Evolutionary conservation across 37 sponge, comb jelly and placozoan genomes (phyloP).

Genomic region (Geodia barretti): DNA sequence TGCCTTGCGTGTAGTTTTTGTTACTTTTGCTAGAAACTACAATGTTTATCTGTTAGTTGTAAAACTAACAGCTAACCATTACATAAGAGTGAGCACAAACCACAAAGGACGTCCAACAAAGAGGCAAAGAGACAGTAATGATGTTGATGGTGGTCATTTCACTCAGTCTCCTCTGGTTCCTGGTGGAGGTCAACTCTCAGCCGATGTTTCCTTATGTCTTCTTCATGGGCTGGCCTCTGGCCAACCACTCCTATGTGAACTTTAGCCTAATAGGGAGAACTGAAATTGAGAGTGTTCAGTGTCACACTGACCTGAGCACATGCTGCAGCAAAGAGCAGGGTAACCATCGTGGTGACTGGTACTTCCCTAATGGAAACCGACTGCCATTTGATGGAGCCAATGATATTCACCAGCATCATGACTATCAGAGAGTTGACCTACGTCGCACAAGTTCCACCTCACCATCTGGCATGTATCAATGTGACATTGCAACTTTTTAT

Average conservation of each 20-base stretch:
- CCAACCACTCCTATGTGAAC: background rate
- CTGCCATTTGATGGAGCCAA: background rate
- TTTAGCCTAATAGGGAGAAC: background rate
- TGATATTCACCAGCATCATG: background rate
- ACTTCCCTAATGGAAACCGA: background rate
- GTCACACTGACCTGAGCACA: background rate
- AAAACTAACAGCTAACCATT: too few species aligned
- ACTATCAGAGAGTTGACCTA: background rate
- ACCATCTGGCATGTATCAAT: background rate
- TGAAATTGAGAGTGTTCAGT: background rate
- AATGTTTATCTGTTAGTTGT: too few species aligned
- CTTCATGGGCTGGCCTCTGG: background rate
- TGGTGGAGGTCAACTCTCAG: background rate
- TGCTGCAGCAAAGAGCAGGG: background rate
- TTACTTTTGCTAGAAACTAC: too few species aligned
- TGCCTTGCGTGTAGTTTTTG: too few species aligned
- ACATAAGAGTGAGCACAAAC: too few species aligned
- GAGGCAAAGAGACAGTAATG: too few species aligned
- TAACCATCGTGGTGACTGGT: background rate
- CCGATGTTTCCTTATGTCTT: background rate
- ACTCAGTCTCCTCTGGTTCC: background rate
- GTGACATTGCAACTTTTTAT: background rate
- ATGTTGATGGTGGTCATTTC: too few species aligned
- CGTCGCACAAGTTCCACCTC: background rate
- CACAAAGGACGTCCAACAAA: too few species aligned